Base-by-base conservation (phyloP, 1,140 invertebrate genomes). In the Leptinotarsa undecemlineata region DNA sequence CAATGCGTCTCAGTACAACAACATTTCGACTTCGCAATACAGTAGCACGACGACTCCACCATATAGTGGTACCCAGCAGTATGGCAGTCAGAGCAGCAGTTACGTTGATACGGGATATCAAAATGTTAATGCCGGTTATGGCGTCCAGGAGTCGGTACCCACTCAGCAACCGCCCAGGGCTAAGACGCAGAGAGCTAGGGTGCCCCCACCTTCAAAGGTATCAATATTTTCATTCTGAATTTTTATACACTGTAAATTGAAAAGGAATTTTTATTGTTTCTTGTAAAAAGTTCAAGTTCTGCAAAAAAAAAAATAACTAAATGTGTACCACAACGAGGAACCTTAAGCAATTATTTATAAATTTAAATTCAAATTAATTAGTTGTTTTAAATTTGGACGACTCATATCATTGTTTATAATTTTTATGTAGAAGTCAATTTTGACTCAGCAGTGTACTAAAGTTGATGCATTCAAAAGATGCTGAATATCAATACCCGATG, bases 201-300 rank as follows among this genome's bases (percentile, higher is more conserved):
- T 96, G 68, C 95, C 95, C 70, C 94, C 94, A 62, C 95, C 95
- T 17, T 96, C 95, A 20, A 97, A 97, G 88, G 92, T 93, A 80
- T 76, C 66, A 78, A 14, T 73, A 48, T 70, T 75, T 51, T 74
- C 15, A 70, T 75, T 77, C 17, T 57, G 4, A 51, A 67, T 20
- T 67, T 8, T 21, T 67, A 23, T 17, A 3, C 2, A 42, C 11
- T 42, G 33, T 42, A 11, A 42, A 2, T 42, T 42, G 33, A 8
- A 42, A 42, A 42, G 33, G 8, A 42, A 42, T 42, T 42, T 11
- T 42, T 33, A 33, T 6, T 42, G 20, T 19, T n/a, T 67, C 17
- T 23, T 19, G 64, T 67, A 26, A 19, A 4, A 13, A 14, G 64
- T 14, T n/a, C 60, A 61, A 20, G 60, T 61, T n/a, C 17, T 61